Percentiles rank a stretch among this genome's conserved stretches.
These are phyloP conservation scores for Lucilia sericata DNA, from an alignment of 1,140 invertebrate genomes.

Conservation along the genomic window DNA sequence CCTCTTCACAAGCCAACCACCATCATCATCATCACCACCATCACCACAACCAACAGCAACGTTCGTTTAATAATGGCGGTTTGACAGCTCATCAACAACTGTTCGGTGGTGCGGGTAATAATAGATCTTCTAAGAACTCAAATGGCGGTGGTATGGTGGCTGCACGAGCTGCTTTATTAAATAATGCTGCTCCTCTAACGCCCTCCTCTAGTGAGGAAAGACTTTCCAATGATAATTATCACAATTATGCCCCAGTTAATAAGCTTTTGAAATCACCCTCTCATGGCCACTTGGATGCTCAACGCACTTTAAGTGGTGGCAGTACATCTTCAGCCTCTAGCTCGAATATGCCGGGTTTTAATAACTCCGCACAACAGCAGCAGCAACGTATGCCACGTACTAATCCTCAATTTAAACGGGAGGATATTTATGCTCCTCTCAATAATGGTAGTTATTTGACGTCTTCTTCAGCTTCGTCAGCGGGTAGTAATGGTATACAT, in stretches of 20 bases:
- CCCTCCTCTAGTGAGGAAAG: slow-evolving; percentile 67
- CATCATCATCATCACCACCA: slow-evolving; percentile 49
- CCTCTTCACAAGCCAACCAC: neutral
- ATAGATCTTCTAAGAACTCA: slow-evolving; percentile 48
- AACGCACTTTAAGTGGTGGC: slow-evolving; percentile 69
- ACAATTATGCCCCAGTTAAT: slow-evolving; percentile 50
- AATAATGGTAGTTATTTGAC: slow-evolving; percentile 46
- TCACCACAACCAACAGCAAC: slow-evolving; percentile 47
- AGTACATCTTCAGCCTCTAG: slow-evolving; percentile 66
- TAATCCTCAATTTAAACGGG: slow-evolving; percentile 67
- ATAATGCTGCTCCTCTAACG: slow-evolving; percentile 60
- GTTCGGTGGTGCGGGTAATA: slow-evolving; percentile 29
- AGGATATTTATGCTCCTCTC: slow-evolving; percentile 60
- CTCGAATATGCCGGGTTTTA: slow-evolving; percentile 54
- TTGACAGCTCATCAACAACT: slow-evolving; percentile 47
- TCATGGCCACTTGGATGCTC: slow-evolving; percentile 58
- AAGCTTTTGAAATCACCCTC: slow-evolving; percentile 47
- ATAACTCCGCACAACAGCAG: slow-evolving; percentile 63
- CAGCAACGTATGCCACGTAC: slow-evolving; percentile 70
- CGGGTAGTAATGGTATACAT: slow-evolving; percentile 50
- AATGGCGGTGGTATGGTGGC: slow-evolving; percentile 58
- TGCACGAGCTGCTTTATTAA: slow-evolving; percentile 60
- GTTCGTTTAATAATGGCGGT: neutral
- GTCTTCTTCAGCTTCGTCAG: slow-evolving; percentile 30
- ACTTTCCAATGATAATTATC: slow-evolving; percentile 63